phyloP scores from a whole-genome alignment of 2,113 vertebrate genomes.

The Jacana jacana region DNA sequence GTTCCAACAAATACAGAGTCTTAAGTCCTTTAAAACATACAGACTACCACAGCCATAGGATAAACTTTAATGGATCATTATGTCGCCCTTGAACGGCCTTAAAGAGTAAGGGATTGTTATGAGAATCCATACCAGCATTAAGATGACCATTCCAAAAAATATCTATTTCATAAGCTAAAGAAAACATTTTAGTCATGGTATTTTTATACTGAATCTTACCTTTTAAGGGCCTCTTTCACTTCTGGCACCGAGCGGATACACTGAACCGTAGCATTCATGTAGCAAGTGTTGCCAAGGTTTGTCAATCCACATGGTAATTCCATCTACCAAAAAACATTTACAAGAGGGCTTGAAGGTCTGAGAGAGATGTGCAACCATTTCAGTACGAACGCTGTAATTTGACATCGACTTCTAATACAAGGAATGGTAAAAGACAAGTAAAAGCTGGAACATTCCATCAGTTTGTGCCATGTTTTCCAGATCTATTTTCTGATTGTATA shows the following conservation, averaged over 20 bases:
- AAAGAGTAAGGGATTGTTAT: background rate
- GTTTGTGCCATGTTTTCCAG: background rate
- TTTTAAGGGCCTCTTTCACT: constrained; percentile 92
- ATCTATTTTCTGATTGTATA: background rate
- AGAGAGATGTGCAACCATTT: background rate
- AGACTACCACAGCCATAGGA: background rate
- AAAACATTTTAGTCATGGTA: background rate
- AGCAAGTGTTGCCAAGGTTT: constrained; percentile 98
- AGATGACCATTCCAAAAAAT: background rate
- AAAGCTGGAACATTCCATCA: background rate
- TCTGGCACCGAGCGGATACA: constrained; percentile 98
- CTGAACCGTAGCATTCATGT: constrained; percentile 99
- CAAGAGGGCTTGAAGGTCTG: background rate
- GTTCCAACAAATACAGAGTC: background rate
- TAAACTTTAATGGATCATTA: background rate
- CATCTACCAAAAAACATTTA: constrained; percentile 80
- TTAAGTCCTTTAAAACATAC: background rate
- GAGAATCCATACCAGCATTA: background rate
- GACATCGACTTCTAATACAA: background rate
- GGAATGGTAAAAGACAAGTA: background rate
- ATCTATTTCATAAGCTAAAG: background rate
- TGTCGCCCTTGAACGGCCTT: background rate
- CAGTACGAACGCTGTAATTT: accelerated
- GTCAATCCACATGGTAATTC: constrained; percentile 96
- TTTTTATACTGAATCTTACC: constrained; percentile 72